These are phyloP conservation scores for Anser brachyrhynchus DNA, from an alignment of 2,113 vertebrate species.

Conservation along the genomic window DNA sequence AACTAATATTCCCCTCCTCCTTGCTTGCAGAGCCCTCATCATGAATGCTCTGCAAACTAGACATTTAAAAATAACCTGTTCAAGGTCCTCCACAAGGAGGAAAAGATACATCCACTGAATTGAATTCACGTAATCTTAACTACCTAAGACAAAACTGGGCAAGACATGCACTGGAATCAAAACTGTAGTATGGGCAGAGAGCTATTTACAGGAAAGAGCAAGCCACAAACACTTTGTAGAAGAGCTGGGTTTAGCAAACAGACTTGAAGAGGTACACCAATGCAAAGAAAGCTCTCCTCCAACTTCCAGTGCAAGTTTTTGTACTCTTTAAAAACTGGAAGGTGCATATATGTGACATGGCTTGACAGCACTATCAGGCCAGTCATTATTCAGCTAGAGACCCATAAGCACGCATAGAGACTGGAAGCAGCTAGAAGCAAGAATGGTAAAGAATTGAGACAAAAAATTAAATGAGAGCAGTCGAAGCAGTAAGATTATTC, in stretches of 20 bases:
- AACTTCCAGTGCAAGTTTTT: not conserved
- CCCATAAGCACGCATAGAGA: not conserved
- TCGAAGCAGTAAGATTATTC: not conserved
- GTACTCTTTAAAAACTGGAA: not conserved
- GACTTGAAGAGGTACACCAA: not conserved
- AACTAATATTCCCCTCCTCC: not conserved
- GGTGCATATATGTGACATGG: not conserved
- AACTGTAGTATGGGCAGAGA: not conserved
- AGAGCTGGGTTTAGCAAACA: not conserved
- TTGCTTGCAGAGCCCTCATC: not conserved
- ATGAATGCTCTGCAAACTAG: not conserved
- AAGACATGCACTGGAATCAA: not conserved
- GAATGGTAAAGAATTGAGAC: not conserved
- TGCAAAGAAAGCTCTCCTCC: not conserved
- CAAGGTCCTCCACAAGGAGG: not conserved
- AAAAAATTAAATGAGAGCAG: not conserved
- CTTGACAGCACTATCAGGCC: not conserved
- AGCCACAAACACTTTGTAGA: not conserved
- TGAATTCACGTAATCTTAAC: not conserved
- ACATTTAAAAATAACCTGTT: not conserved
- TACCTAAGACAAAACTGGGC: not conserved
- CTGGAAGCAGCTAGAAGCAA: not conserved
- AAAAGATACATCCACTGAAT: not conserved
- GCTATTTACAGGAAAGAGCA: not conserved
- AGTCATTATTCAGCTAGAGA: not conserved